Evolutionary conservation across 2,888 invertebrate species (phyloP).

Genomic region (Chalcis sispes): DNA sequence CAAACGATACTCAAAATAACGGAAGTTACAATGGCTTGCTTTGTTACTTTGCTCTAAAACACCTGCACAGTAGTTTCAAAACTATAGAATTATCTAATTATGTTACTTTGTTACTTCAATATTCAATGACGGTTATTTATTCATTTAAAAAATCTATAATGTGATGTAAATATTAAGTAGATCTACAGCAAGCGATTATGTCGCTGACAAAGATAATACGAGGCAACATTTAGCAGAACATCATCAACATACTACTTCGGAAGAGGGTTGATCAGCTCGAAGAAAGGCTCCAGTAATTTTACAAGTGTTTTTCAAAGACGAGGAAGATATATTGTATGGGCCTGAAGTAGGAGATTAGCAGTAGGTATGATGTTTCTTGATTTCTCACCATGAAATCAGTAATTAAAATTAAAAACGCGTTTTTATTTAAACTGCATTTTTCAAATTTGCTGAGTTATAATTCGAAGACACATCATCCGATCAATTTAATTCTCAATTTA

Average conservation of each 20-base stretch:
- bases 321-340: neutral
- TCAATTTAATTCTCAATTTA: too few species aligned
- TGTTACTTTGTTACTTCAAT: neutral
- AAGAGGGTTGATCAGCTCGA: neutral
- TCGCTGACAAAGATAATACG: neutral
- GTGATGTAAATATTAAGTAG: neutral
- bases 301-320: neutral
- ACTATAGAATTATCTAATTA: neutral
- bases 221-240: neutral
- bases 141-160: neutral
- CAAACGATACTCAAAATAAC: neutral
- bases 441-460: too few species aligned
- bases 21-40: neutral
- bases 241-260: neutral
- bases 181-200: neutral
- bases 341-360: neutral
- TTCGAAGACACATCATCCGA: too few species aligned
- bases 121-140: too few species aligned
- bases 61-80: neutral
- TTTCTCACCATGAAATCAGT: too few species aligned
- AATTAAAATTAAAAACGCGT: too few species aligned
- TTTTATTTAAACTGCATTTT: too few species aligned
- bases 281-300: neutral
- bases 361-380: neutral
- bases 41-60: neutral